Evolutionary conservation across 2,113 vertebrate genomes (phyloP), one percentile per base, ranked within the genome.

Genomic region (Serranochromis macrocephalus): DNA sequence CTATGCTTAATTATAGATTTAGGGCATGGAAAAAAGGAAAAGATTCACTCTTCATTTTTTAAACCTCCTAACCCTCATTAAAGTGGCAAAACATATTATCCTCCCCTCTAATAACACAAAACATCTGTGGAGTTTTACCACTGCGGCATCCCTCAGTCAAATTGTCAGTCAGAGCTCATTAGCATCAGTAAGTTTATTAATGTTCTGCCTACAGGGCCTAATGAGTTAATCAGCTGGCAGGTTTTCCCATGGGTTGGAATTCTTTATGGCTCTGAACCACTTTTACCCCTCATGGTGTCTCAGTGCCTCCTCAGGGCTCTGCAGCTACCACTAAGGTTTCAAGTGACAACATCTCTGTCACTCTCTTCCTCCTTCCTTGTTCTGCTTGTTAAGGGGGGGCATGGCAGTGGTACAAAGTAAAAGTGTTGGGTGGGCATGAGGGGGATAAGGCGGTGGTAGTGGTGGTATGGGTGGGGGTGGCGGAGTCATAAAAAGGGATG

Each of bases 401-500:
- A 68, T 78, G 92, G 87, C 82, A 79, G 81, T 5, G 26, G 61
- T 84, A 47, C 26, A 4, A 58, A 21, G 19, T 51, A 47, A 55
- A 66, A 38, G 58, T 40, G 87, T 78, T 61, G 53, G 38, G 19
- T 14, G 17, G 26, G 10, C 40, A 73, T 45, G 68, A 45, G 68
- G 68, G 68, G 68, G 40, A 73, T 75, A 75, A 47, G 68, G 40
- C 21, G 68, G 13, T 10, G 66, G 61, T 38, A 38, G n/a, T 71
- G 66, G n/a, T 45, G 21, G 21, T 1, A 33, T 17, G 45, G 51
- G 71, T 47, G 71, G 54, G 82, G 40, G 51, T 11, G 33, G 40
- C 29, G 55, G 36, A 92, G 81, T 93, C 91, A 96, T 96, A 96
- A 96, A 97, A 96, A 88, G 94, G 87, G 90, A 93, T 90, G 94